phyloP scores from a whole-genome alignment of 1,140 invertebrate genomes.

The Aplysia californica region DNA sequence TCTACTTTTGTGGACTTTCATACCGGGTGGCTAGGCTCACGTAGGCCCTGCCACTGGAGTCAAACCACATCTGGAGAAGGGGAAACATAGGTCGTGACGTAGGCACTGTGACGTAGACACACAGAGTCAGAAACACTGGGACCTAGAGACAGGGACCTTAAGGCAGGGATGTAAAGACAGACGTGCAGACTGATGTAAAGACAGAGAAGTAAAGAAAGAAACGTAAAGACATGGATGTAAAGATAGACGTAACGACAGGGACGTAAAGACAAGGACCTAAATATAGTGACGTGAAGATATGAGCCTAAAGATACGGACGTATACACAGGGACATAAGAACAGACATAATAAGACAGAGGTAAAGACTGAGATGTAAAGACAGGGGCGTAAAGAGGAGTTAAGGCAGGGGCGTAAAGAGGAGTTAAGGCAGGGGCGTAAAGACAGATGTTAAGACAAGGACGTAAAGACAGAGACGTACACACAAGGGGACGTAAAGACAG shows the following conservation, averaged over 20 bases:
- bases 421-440: too few species aligned
- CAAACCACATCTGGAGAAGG: conserved; percentile 59
- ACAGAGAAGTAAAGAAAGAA: conserved; percentile 5
- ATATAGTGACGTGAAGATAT: too few species aligned
- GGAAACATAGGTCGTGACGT: neutral
- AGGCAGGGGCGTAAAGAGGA: too few species aligned
- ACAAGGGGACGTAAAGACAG: too few species aligned
- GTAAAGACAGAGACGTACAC: too few species aligned
- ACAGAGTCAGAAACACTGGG: neutral
- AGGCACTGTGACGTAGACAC: neutral
- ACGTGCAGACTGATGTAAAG: neutral
- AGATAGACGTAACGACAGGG: neutral
- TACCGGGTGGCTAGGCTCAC: conserved; percentile 59
- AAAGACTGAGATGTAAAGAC: too few species aligned
- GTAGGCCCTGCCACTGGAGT: conserved; percentile 55
- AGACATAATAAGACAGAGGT: too few species aligned
- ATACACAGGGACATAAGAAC: too few species aligned
- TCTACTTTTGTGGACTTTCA: too few species aligned
- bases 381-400: too few species aligned
- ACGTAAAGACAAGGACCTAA: neutral
- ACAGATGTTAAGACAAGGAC: too few species aligned
- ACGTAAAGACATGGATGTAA: neutral
- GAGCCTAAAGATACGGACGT: too few species aligned
- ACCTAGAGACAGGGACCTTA: neutral
- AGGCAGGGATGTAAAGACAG: neutral